Evolutionary conservation across 1,140 invertebrate genomes (phyloP).

Genomic region (Heliconius hewitsoni): DNA sequence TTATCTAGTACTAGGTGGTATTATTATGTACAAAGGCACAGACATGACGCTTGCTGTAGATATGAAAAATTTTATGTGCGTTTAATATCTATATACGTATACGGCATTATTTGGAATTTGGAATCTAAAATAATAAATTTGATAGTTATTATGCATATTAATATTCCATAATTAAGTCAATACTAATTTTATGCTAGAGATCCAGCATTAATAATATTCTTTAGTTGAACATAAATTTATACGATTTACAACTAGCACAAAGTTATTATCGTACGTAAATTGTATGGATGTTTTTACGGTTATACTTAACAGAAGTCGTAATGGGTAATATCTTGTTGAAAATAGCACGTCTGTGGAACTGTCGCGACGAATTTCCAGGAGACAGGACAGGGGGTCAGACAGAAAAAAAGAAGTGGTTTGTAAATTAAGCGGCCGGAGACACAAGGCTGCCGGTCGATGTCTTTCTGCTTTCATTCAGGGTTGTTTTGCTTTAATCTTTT

Average conservation of each 20-base stretch:
- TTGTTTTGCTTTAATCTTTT: slow-evolving; percentile 36
- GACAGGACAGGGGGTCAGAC: slow-evolving; percentile 57
- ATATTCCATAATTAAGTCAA: background rate
- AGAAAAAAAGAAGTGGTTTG: slow-evolving; percentile 65
- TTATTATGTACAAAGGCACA: background rate
- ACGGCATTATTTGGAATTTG: background rate
- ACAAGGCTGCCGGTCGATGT: slow-evolving; percentile 37
- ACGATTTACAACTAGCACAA: slow-evolving; percentile 1
- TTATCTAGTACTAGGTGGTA: background rate
- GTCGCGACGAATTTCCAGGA: slow-evolving; percentile 72
- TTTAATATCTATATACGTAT: background rate
- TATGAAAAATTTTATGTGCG: background rate
- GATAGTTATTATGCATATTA: background rate
- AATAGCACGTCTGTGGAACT: slow-evolving; percentile 58
- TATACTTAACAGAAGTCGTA: slow-evolving; percentile 24
- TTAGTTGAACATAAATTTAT: background rate
- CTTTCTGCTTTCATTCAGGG: slow-evolving; percentile 46
- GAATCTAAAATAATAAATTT: background rate
- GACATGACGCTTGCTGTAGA: background rate
- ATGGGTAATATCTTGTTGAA: slow-evolving; percentile 49
- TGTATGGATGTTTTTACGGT: slow-evolving; percentile 28
- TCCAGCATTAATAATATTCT: background rate
- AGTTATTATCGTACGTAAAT: slow-evolving; percentile 20
- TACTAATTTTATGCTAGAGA: background rate
- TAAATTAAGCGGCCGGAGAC: slow-evolving; percentile 60